phyloP scores from a whole-genome alignment of 2,797 vertebrate species.

The Danio albolineatus region DNA sequence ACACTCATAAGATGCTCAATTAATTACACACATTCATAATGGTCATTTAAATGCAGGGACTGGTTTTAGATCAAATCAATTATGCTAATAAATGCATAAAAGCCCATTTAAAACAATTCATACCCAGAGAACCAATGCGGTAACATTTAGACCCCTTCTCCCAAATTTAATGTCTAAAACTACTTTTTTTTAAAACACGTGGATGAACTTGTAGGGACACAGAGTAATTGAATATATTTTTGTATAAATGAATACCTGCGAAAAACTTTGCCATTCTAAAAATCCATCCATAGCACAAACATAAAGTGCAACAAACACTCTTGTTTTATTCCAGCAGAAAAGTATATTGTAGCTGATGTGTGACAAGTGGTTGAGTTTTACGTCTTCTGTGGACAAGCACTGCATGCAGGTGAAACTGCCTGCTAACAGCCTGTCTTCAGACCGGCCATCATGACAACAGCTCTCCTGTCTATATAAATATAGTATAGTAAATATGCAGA shows the following conservation, averaged over 20 bases:
- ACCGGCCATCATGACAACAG: constrained; percentile 48
- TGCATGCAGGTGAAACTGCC: constrained; percentile 42
- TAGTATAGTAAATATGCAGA: not conserved
- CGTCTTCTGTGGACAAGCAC: constrained; percentile 15
- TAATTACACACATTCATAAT: constrained; percentile 63
- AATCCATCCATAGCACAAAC: no score
- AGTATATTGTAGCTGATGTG: constrained; percentile 43
- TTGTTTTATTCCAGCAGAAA: constrained; percentile 34
- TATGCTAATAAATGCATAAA: constrained; percentile 65
- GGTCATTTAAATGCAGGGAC: constrained; percentile 61
- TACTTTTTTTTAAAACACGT: not conserved
- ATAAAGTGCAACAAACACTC: not conserved
- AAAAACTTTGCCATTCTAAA: constrained; percentile 28
- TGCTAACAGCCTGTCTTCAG: constrained; percentile 52
- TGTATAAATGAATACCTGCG: constrained; percentile 37
- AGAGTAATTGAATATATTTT: constrained; percentile 41
- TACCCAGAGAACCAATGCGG: constrained; percentile 1
- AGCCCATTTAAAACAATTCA: constrained; percentile 59
- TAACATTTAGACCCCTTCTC: constrained; percentile 46
- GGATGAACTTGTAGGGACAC: not conserved
- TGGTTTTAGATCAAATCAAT: constrained; percentile 59
- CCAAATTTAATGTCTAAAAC: constrained; percentile 43
- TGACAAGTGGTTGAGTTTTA: constrained; percentile 37
- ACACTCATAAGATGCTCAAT: constrained; percentile 49
- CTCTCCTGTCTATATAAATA: constrained; percentile 18